phyloP scores from a whole-genome alignment of 2,888 invertebrate genomes.

The Erynnis tages region DNA sequence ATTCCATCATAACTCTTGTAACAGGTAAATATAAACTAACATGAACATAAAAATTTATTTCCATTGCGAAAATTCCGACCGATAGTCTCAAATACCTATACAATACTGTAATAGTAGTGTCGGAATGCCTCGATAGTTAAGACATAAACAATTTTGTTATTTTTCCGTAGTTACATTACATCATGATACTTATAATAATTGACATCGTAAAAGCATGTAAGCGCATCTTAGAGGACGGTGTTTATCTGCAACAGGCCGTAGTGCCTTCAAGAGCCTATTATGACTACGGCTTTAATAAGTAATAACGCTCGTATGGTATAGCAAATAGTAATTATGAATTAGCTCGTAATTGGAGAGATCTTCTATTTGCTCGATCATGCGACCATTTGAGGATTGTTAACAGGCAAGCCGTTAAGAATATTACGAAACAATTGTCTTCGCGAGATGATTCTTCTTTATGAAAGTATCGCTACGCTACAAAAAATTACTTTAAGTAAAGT shows the following conservation, averaged over 20 bases:
- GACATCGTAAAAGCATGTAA: constrained; percentile 32
- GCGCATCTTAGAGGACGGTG: constrained; percentile 35
- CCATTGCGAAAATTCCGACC: constrained; percentile 17
- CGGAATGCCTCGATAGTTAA: constrained; percentile 21
- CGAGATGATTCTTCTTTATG: background rate
- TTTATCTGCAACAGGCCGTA: constrained; percentile 44
- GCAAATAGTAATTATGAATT: constrained; percentile 58
- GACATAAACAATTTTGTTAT: constrained; percentile 26
- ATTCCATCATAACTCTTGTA: background rate
- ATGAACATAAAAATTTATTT: constrained; percentile 27
- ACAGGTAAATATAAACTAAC: background rate
- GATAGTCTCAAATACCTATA: constrained; percentile 3
- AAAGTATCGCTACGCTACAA: background rate
- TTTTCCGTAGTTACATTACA: constrained; percentile 21
- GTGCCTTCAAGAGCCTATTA: constrained; percentile 50
- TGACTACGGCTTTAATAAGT: constrained; percentile 52
- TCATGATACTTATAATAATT: constrained; percentile 26
- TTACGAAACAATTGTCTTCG: constrained; percentile 13
- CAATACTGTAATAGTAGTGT: constrained; percentile 7
- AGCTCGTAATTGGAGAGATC: constrained; percentile 56
- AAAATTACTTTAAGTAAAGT: background rate
- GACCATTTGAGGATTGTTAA: constrained; percentile 8
- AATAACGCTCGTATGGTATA: constrained; percentile 43
- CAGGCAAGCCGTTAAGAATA: constrained; percentile 11
- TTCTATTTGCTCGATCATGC: constrained; percentile 39